Conservation (phyloP, 2,113 vertebrate genomes). For the pig (Sus scrofa) region DNA sequence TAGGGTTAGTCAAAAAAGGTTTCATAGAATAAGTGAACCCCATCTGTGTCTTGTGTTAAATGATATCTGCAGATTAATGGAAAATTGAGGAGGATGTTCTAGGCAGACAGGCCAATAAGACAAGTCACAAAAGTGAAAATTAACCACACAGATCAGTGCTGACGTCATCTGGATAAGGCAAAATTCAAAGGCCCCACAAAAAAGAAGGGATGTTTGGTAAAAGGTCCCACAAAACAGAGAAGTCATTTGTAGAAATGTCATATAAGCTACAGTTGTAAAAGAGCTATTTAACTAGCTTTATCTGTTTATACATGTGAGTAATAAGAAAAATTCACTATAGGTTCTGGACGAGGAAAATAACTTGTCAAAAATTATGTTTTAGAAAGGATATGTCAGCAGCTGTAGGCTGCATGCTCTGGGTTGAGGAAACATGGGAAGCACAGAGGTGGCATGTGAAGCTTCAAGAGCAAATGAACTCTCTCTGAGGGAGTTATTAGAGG, state of each 20-base stretch:
- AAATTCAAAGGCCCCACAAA: neutral
- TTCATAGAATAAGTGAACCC: neutral
- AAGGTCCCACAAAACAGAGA: neutral
- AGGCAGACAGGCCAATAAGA: neutral
- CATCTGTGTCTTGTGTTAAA: neutral
- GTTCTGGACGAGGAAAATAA: slow-evolving; percentile 46
- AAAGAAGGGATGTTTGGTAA: neutral
- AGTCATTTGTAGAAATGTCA: neutral
- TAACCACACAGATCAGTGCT: neutral
- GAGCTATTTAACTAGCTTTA: neutral
- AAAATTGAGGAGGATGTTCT: neutral
- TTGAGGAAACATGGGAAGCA: neutral
- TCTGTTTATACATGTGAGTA: neutral
- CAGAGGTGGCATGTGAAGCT: neutral
- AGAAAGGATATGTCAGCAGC: slow-evolving; percentile 25
- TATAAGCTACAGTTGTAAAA: neutral
- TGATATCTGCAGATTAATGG: neutral
- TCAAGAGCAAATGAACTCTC: slow-evolving; percentile 37
- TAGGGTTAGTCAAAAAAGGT: neutral
- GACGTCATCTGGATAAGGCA: neutral
- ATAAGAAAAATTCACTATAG: neutral
- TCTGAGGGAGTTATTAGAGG: slow-evolving; percentile 64
- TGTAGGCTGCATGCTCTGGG: neutral
- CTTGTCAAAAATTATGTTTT: slow-evolving; percentile 38
- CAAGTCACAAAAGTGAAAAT: neutral